A percentile compares a stretch with the other conserved stretches of the same genome.
Evolutionary conservation across 2,797 vertebrate genomes (phyloP).

Genomic region (Diplodus puntazzo): DNA sequence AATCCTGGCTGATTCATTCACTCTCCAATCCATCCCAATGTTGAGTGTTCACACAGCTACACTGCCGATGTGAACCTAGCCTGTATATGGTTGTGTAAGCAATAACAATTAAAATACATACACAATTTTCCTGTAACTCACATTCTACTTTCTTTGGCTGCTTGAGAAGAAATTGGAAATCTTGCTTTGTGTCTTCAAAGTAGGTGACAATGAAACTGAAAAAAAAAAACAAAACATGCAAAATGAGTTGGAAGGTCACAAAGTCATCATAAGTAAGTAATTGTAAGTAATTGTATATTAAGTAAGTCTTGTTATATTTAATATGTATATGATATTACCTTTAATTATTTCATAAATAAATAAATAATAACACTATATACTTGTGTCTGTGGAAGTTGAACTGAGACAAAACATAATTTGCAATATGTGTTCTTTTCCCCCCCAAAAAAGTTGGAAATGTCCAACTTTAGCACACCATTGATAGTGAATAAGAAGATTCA

Average conservation of each 20-base stretch:
- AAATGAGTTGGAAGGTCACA: neutral
- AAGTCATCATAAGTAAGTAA: neutral
- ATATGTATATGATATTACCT: neutral
- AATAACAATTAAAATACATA: neutral
- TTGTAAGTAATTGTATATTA: no score
- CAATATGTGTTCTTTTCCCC: no score
- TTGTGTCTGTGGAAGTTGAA: neutral
- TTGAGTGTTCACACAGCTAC: neutral
- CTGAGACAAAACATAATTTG: neutral
- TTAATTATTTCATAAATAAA: neutral
- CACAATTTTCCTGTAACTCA: neutral
- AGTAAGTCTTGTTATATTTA: neutral
- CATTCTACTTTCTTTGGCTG: conserved; percentile 38
- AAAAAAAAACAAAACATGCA: neutral
- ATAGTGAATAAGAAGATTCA: neutral
- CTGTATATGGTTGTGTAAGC: neutral
- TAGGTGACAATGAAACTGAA: conserved; percentile 24
- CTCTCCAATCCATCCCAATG: neutral
- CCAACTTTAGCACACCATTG: no score
- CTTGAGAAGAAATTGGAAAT: conserved; percentile 63
- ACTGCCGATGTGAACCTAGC: neutral
- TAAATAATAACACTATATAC: neutral
- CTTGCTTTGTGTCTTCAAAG: conserved; percentile 62
- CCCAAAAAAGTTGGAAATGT: no score
- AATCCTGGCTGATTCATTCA: neutral